Evolutionary conservation across 2,888 invertebrate genomes (phyloP), one percentile per base, ranked within the genome.

Genomic region (Coenonympha glycerion): DNA sequence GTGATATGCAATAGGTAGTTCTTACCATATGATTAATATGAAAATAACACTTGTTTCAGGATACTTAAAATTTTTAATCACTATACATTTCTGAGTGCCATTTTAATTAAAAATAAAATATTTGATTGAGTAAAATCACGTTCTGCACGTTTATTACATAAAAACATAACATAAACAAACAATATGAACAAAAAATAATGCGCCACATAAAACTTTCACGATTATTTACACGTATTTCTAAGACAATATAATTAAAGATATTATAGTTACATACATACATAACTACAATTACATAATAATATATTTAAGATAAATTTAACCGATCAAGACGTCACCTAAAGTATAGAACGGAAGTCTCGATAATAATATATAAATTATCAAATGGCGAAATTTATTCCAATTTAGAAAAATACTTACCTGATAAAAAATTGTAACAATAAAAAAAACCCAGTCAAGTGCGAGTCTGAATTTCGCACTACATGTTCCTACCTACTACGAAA

Each of bases 191-290:
- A 76, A 78, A 78, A 75, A 80, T 79, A 83, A 84, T 81, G 76
- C 83, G 86, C 83, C 82, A 86, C 85, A 72, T 82, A 85, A 79
- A 85, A 80, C 82, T 77, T 82, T 79, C 84, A 83, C 81, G 64
- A 84, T 78, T 85, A 85, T 86, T 71, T 86, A 85, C 85, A 82
- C 79, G 78, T 83, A 83, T 66, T 62, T 69, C 72, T 79, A 79
- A 77, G 76, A 81, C 73, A 70, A 69, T 76, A 75, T 80, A 78
- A 73, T 78, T 69, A 84, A 83, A 83, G 79, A 79, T 82, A n/a
- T n/a, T n/a, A 80, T 83, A 83, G 76, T 71, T 84, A 82, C 79
- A 82, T 81, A 84, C 73, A 80, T 83, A 81, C 76, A 83, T 81
- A 79, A 68, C 82, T 84, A 83, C 76, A 73, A 71, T 76, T 75